phyloP scores from a whole-genome alignment of 1,140 invertebrate species.

The Papilio dardanus region DNA sequence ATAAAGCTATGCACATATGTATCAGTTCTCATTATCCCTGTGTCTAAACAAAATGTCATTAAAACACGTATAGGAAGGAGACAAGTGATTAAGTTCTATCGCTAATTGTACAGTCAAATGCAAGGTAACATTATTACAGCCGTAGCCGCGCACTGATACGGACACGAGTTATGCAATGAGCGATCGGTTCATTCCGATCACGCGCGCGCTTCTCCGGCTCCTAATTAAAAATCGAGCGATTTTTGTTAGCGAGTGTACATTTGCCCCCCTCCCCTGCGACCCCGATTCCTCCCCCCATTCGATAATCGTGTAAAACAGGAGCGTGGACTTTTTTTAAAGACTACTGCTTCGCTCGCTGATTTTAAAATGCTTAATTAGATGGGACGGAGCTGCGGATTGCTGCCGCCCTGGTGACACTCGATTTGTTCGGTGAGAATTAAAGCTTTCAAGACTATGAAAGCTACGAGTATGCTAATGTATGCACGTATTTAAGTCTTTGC shows the following conservation, averaged over 20 bases:
- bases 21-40: neutral
- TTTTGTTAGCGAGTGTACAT: slow-evolving; percentile 73
- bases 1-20: neutral
- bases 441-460: slow-evolving; percentile 31
- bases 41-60: neutral
- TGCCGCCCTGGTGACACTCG: slow-evolving; percentile 21
- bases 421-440: slow-evolving; percentile 29
- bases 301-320: slow-evolving; percentile 63
- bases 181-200: slow-evolving; percentile 68
- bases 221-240: slow-evolving; percentile 79
- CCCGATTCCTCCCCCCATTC: slow-evolving; percentile 40
- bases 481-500: slow-evolving; percentile 27
- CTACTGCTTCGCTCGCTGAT: slow-evolving; percentile 54
- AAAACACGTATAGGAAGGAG: slow-evolving; percentile 3
- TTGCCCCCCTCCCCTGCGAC: slow-evolving; percentile 46
- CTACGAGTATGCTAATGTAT: slow-evolving; percentile 28
- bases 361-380: slow-evolving; percentile 65
- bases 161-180: slow-evolving; percentile 61
- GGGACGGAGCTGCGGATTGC: slow-evolving; percentile 41
- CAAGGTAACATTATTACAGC: slow-evolving; percentile 63
- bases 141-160: slow-evolving; percentile 51
- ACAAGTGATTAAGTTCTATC: slow-evolving; percentile 62
- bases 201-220: slow-evolving; percentile 58
- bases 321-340: slow-evolving; percentile 62
- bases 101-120: slow-evolving; percentile 70